phyloP scores from a whole-genome alignment of 2,797 vertebrate species.

The Sebastes reedi region DNA sequence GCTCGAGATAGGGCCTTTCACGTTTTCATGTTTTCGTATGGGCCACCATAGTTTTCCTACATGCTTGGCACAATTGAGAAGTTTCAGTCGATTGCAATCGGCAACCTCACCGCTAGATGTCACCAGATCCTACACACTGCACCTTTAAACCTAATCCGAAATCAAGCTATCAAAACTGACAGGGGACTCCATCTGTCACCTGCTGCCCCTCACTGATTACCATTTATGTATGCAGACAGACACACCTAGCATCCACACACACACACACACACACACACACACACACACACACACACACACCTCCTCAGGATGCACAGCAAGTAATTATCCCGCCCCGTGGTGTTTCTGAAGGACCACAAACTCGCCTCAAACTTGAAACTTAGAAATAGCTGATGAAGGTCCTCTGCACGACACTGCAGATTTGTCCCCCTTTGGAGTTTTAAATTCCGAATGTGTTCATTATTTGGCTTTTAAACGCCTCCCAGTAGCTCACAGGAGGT shows the following conservation, averaged over 20 bases:
- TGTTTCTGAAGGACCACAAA: slow-evolving; percentile 41
- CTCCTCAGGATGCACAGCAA: slow-evolving; percentile 14
- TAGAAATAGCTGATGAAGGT: slow-evolving; percentile 44
- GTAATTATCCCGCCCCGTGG: slow-evolving; percentile 41
- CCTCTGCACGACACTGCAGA: slow-evolving; percentile 10
- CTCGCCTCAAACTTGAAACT: slow-evolving; percentile 53
- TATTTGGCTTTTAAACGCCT: slow-evolving; percentile 51
- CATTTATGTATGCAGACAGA: slow-evolving; percentile 47
- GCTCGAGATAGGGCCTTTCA: too few relatives aligned
- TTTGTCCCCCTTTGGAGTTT: slow-evolving; percentile 37
- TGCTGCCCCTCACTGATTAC: slow-evolving; percentile 25
- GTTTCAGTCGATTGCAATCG: too few relatives aligned
- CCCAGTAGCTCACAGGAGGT: slow-evolving; percentile 25
- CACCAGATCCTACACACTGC: too few relatives aligned
- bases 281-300: not conserved
- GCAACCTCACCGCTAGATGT: too few relatives aligned
- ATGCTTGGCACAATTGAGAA: too few relatives aligned
- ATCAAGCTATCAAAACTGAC: slow-evolving; percentile 53
- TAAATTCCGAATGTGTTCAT: slow-evolving; percentile 50
- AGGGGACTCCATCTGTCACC: slow-evolving; percentile 14
- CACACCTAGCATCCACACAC: slow-evolving; percentile 2
- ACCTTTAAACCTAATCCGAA: slow-evolving; percentile 38
- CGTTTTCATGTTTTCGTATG: too few relatives aligned
- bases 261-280: not conserved
- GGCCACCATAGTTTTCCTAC: too few relatives aligned